These are phyloP conservation scores for Mythimna impura DNA, from an alignment of 2,888 invertebrate species.

Conservation along the genomic window DNA sequence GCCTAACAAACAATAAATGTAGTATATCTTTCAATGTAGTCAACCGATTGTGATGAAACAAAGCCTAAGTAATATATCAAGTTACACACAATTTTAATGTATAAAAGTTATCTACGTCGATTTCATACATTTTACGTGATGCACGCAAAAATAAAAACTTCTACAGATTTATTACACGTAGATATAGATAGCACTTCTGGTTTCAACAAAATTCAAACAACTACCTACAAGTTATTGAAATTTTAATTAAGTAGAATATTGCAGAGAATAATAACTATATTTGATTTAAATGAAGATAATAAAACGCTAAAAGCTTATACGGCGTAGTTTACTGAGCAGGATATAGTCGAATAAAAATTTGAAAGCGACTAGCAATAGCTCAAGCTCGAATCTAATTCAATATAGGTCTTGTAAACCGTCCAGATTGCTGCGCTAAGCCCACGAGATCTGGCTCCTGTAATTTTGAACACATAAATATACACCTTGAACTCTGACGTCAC, in stretches of 20 bases:
- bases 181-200: background rate
- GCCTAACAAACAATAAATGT: too few species aligned
- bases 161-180: too few species aligned
- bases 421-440: background rate
- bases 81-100: too few species aligned
- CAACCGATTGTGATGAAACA: too few species aligned
- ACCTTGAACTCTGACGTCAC: conserved; percentile 36
- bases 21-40: too few species aligned
- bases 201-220: background rate
- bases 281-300: background rate
- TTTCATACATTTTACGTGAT: too few species aligned
- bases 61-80: too few species aligned
- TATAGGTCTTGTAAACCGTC: conserved; percentile 12
- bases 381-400: conserved; percentile 2
- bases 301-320: background rate
- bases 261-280: too few species aligned
- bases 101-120: too few species aligned
- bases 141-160: too few species aligned
- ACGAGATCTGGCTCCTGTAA: conserved; percentile 18
- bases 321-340: background rate
- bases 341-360: conserved; percentile 3
- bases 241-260: too few species aligned
- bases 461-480: conserved; percentile 28
- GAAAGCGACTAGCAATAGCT: background rate
- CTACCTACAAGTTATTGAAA: too few species aligned